Evolutionary conservation across 2,888 invertebrate genomes (phyloP).

Genomic region (Aspidiotus rigidus): DNA sequence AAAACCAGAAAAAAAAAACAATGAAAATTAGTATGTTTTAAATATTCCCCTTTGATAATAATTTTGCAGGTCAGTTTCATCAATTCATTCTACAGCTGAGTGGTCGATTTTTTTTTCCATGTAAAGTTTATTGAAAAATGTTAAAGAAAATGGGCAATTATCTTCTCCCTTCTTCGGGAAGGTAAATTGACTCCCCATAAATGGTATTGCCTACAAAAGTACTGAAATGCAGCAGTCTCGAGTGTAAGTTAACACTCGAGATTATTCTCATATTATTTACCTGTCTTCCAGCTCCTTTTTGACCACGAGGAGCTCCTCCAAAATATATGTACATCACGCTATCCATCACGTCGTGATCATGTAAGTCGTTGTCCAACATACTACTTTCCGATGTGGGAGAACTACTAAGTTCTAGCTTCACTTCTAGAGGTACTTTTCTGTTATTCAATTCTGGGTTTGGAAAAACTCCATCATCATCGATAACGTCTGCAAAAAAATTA

Average conservation of each 20-base stretch:
- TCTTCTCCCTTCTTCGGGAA: no score
- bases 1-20: no score
- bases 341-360: slow-evolving; percentile 62
- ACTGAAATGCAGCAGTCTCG: no score
- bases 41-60: no score
- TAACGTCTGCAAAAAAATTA: slow-evolving; percentile 1
- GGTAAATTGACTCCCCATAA: no score
- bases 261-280: slow-evolving; percentile 22
- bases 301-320: slow-evolving; percentile 49
- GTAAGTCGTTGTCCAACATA: slow-evolving; percentile 55
- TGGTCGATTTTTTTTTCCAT: no score
- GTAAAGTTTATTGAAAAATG: no score
- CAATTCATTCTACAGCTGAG: no score
- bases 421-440: slow-evolving; percentile 6
- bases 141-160: no score
- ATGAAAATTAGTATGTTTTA: no score
- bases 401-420: slow-evolving; percentile 18
- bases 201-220: no score
- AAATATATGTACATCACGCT: slow-evolving; percentile 64
- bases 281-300: slow-evolving; percentile 42
- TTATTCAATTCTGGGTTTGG: slow-evolving; percentile 23
- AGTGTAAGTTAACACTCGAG: background rate
- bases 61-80: no score
- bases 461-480: slow-evolving; percentile 26
- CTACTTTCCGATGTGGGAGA: slow-evolving; percentile 51